Conservation (phyloP, 2,113 vertebrate species). For the Falcunculus frontatus region DNA sequence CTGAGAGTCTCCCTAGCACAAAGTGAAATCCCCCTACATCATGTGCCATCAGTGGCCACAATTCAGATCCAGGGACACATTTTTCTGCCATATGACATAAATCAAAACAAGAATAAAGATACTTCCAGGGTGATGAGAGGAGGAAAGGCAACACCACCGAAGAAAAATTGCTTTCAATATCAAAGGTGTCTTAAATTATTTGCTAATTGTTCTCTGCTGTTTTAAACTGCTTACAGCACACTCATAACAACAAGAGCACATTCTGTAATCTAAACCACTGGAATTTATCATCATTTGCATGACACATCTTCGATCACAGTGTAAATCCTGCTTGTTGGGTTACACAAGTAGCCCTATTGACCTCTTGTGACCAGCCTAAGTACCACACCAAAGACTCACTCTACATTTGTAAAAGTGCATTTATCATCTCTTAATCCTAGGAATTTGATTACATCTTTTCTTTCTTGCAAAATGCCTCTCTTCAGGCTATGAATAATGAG, state of each 20-base stretch:
- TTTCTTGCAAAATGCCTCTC: not conserved
- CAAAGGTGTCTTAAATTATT: not conserved
- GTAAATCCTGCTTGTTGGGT: not conserved
- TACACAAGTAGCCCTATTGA: not conserved
- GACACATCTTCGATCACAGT: not conserved
- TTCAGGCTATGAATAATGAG: not conserved
- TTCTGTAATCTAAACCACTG: not conserved
- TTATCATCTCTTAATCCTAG: not conserved
- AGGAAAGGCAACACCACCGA: not conserved
- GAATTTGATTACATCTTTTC: not conserved
- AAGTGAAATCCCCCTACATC: not conserved
- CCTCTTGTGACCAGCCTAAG: not conserved
- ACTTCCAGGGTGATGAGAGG: not conserved
- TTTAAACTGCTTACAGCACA: not conserved
- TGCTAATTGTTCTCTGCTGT: constrained; percentile 1
- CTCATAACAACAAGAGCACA: not conserved
- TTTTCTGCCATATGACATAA: not conserved
- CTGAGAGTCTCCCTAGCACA: not conserved
- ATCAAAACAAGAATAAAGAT: constrained; percentile 32
- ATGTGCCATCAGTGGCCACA: not conserved
- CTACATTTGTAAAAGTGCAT: not conserved
- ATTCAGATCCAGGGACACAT: not conserved
- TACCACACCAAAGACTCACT: not conserved
- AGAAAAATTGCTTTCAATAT: not conserved
- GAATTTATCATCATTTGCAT: constrained; percentile 7